Evolutionary conservation across 1,140 invertebrate species (phyloP), one percentile per base, ranked within the genome.

Genomic region (Euwallacea similis): DNA sequence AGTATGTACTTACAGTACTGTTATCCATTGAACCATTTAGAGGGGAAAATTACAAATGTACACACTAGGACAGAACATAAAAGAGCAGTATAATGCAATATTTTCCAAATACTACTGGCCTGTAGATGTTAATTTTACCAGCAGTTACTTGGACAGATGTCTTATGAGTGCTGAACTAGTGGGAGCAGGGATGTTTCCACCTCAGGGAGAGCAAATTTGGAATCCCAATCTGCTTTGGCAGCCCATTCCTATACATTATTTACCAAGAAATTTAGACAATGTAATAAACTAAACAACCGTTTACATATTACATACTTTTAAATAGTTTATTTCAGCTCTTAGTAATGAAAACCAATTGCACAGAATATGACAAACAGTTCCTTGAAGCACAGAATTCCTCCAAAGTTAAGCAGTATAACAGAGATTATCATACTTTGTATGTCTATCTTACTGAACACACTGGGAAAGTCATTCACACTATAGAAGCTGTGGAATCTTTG

Each of bases 151-250:
- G 7, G 90, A 95, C 71, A 85, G 95, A 47, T 94, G 93, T 77
- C 82, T 95, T 72, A 95, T 94, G 90, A 97, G 93, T 80, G 93
- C 92, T 0, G 87, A 91, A 77, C 85, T 88, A 44, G 85, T 96
- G 63, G 83, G 96, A 21, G 93, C 94, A 7, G 93, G 92, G 21
- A 82, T 97, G 44, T 97, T 89, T 83, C 91, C 90, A 21, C 93
- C 94, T 0, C 80, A 81, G 21, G 82, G 86, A 7, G 82, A 87
- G 33, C 88, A 93, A 77, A 83, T 87, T 69, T 95, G 94, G 87
- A 86, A 93, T 76, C 79, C 84, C 0, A 82, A 88, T 55, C 82
- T 97, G 54, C 77, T 82, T 0, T 98, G 95, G 95, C 92, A 93
- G 76, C 95, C 95, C 0, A 89, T 97, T 76, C 92, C 95, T 0